Base-by-base conservation (phyloP, 2,113 vertebrate species). In the Symphodus melops region DNA sequence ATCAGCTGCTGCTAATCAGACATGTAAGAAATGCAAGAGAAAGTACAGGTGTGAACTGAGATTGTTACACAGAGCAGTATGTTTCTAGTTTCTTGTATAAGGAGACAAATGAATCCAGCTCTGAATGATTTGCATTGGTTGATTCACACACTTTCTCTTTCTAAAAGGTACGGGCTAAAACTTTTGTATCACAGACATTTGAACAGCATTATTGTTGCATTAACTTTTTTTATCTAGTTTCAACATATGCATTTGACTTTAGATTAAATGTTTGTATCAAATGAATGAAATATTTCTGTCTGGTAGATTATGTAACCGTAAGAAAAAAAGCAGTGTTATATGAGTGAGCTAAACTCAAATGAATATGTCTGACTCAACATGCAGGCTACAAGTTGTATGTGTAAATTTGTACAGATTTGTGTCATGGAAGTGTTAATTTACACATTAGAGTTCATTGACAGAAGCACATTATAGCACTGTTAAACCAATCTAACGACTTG, bases 1-100 rank as follows among this genome's bases (percentile, higher is more conserved):
- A 52, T 65, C 44, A 21, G 65, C 23, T 65, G 67, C 80, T 75
- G 69, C 61, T 67, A 76, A 71, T 65, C 69, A 54, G 61, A 77
- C 36, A 23, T 55, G 69, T 37, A 14, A 75, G 21, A 82, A 65
- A 69, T 56, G 48, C 58, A 73, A 64, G 33, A 53, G 36, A 42
- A 68, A 57, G 62, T 53, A 51, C 28, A 68, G 9, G 39, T 44
- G 53, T 71, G 64, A 65, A 48, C 19, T 13, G 56, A 52, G 60
- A 60, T 53, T 72, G 20, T 58, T 42, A 13, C 2, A 6, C 36
- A 57, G 55, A 48, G 46, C 46, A 77, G 28, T 33, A 33, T 5
- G 1, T 33, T 5, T 33, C 4, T 33, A 4, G 28, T 37, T 52
- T 19, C 20, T 39, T 21, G 19, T 66, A 37, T 65, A 64, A 20